Percentiles rank a stretch among this genome's conserved stretches.
Conservation (phyloP, 1,140 invertebrate species). For the Melanaphis sacchari region DNA sequence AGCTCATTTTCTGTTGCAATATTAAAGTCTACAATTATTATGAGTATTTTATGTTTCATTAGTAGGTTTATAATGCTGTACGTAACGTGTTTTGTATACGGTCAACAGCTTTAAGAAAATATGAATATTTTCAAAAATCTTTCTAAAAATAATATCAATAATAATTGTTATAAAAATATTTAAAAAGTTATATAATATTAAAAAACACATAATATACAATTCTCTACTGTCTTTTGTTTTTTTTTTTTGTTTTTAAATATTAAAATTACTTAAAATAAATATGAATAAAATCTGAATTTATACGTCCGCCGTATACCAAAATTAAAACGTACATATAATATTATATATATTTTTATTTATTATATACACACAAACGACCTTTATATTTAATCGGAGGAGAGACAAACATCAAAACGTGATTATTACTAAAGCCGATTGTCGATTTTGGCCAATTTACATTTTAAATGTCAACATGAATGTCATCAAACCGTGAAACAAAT, state of each 20-base stretch:
- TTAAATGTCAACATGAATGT: background rate
- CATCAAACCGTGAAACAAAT: background rate
- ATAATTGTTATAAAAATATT: background rate
- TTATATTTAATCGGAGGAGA: background rate
- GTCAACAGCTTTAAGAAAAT: background rate
- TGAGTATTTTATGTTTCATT: background rate
- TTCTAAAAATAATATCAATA: background rate
- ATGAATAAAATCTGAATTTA: background rate
- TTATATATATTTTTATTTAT: background rate
- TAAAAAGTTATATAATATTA: background rate
- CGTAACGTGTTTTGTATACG: background rate
- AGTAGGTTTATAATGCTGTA: background rate
- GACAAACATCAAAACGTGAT: background rate
- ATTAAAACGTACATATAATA: background rate
- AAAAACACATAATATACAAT: background rate
- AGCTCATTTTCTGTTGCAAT: background rate
- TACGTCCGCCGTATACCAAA: background rate
- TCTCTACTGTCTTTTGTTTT: too few species aligned
- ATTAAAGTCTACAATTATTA: background rate
- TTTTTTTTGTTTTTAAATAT: background rate
- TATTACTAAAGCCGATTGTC: background rate
- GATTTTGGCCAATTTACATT: background rate
- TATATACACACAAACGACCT: background rate
- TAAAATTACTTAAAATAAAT: background rate
- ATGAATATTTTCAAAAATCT: too few species aligned